Base-by-base conservation (phyloP, 2,888 invertebrate species). In the Hetaerina titia region DNA sequence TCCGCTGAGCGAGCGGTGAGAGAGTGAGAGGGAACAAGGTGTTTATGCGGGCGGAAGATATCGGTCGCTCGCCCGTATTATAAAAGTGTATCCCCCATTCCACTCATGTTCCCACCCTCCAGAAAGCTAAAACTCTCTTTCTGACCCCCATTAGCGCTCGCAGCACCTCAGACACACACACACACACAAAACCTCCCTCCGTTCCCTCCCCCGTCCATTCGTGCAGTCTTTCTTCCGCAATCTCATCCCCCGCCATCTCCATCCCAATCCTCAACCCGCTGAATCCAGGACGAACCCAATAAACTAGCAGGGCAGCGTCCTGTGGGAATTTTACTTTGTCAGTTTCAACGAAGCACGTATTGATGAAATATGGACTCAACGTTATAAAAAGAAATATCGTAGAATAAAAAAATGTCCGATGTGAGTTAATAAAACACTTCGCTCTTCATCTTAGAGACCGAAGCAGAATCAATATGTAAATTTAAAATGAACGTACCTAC, bases 21-120 rank as follows among this genome's bases (percentile, higher is more conserved):
- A 81, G 25, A 15, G 81, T 31, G 81, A 81, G 31, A 25, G 31
- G 9, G 11, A 25, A 81, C 81, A 81, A 31, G 81, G 81, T 81
- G 81, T 31, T 81, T 81, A 81, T 81, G 81, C 81, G 81, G 81
- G 81, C 81, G 81, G 81, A 81, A 81, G 31, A 81, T 31, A 81
- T 81, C 81, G 81, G 4, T 15, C 81, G 31, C 81, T 81, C 81
- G 31, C 81, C 81, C 81, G 81, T 31, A 81, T 81, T 31, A 81
- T 25, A 81, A 31, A 11, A 81, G 81, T 81, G 81, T 81, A 25
- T 13, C 81, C 81, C 69, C 22, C 69, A 15, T 60, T 60, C 17
- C 60, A 17, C 81, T 31, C 81, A 15, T 31, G 31, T 81, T 81
- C 81, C 15, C 15, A 81, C 25, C 4, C 31, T 22, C 31, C 60